A percentile compares a stretch with the other conserved stretches of the same genome.
Conservation (phyloP, 1,140 invertebrate genomes). For the Drosophila sechellia region DNA sequence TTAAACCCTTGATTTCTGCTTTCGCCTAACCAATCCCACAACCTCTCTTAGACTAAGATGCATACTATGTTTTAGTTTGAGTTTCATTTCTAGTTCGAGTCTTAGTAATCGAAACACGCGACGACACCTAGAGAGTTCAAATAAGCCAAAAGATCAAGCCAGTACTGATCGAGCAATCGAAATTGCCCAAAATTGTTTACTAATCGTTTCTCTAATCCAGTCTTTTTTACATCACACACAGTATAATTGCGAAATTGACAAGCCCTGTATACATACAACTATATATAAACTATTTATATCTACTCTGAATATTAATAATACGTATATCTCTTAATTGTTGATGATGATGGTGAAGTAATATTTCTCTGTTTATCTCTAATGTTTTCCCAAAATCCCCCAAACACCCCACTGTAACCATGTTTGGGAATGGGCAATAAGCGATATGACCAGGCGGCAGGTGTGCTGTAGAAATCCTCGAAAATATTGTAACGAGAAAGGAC, state of each 20-base stretch:
- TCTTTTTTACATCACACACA: conserved; percentile 80
- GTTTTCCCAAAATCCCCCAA: conserved; percentile 57
- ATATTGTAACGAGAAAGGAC: conserved; percentile 78
- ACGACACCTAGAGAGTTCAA: conserved; percentile 49
- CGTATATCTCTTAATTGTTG: conserved; percentile 79
- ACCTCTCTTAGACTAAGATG: conserved; percentile 27
- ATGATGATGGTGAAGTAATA: conserved; percentile 85
- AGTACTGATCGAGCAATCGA: conserved; percentile 38
- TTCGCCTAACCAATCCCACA: conserved; percentile 18
- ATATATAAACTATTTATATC: conserved; percentile 53
- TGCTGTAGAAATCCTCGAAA: conserved; percentile 85
- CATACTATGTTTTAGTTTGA: conserved; percentile 41
- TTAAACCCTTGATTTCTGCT: conserved; percentile 28
- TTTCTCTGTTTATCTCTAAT: conserved; percentile 84
- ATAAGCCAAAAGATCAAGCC: conserved; percentile 41
- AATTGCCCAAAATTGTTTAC: conserved; percentile 67
- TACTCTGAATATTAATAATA: conserved; percentile 57
- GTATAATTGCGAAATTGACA: conserved; percentile 57
- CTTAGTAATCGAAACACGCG: conserved; percentile 30
- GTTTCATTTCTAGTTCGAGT: conserved; percentile 25
- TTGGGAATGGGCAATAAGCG: conserved; percentile 88
- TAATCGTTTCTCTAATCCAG: conserved; percentile 81
- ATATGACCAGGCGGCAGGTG: conserved; percentile 88
- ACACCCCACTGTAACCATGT: conserved; percentile 74
- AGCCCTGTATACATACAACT: conserved; percentile 52